These are phyloP conservation scores for Sebastes alutus DNA, from an alignment of 2,797 vertebrate species.

Conservation along the genomic window DNA sequence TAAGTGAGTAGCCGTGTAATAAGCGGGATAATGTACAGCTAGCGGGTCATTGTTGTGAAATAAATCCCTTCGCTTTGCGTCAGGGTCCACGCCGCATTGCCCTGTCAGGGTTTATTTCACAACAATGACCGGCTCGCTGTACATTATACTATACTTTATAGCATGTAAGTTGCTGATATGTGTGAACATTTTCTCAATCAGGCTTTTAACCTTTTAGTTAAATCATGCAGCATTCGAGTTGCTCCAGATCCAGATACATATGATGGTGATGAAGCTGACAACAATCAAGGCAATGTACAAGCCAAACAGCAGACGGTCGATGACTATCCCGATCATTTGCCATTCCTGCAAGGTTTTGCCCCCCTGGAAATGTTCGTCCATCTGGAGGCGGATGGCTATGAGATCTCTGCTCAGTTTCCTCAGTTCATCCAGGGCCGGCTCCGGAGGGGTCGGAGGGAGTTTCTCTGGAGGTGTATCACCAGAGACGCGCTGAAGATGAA, in stretches of 20 bases:
- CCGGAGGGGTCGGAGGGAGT: neutral
- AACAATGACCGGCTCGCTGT: no score
- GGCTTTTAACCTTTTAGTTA: neutral
- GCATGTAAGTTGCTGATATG: no score
- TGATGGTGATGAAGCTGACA: constrained; percentile 66
- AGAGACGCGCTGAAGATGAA: neutral
- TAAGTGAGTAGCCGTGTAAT: no score
- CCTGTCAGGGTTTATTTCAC: no score
- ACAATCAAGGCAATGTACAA: constrained; percentile 68
- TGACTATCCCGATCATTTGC: constrained; percentile 50
- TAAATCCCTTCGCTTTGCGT: no score
- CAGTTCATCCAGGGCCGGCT: constrained; percentile 47
- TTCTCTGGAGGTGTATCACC: neutral
- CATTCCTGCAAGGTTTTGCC: constrained; percentile 22
- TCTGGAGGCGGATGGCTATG: constrained; percentile 53
- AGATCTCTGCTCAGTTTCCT: constrained; percentile 33
- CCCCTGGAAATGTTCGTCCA: constrained; percentile 55
- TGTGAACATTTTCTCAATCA: no score
- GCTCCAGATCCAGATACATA: constrained; percentile 44
- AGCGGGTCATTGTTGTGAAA: no score
- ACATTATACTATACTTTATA: no score
- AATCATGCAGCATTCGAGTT: neutral
- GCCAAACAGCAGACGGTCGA: constrained; percentile 72
- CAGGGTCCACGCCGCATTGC: no score
- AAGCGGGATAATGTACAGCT: no score